Evolutionary conservation across 1,140 invertebrate genomes (phyloP).

Genomic region (Sinonovacula constricta): DNA sequence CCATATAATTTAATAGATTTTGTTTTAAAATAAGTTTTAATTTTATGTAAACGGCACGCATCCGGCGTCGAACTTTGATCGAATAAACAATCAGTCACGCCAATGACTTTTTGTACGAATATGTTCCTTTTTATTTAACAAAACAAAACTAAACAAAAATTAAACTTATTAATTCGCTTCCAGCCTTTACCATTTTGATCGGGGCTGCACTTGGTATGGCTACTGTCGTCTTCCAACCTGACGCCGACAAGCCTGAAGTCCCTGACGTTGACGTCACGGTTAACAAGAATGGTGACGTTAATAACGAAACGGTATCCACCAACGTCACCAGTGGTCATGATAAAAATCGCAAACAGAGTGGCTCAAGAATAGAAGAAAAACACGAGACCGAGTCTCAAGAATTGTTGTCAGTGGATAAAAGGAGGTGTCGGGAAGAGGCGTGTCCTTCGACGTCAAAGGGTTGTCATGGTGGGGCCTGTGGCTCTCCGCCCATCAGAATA

Average conservation of each 20-base stretch:
- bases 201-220: slow-evolving; percentile 48
- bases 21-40: no score
- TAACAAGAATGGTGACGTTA: slow-evolving; percentile 43
- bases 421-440: background rate
- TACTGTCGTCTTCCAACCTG: slow-evolving; percentile 43
- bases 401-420: background rate
- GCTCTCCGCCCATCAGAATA: background rate
- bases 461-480: background rate
- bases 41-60: no score
- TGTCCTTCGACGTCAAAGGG: background rate
- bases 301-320: slow-evolving; percentile 37
- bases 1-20: no score
- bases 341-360: slow-evolving; percentile 18
- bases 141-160: no score
- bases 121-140: no score
- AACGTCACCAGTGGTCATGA: slow-evolving; percentile 22
- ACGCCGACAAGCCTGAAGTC: slow-evolving; percentile 19
- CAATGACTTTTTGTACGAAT: no score
- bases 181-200: slow-evolving; percentile 45
- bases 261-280: slow-evolving; percentile 34
- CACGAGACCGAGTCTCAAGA: slow-evolving; percentile 39
- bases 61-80: no score
- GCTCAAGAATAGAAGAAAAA: slow-evolving; percentile 23
- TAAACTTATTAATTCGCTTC: no score
- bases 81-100: no score